Evolutionary conservation across 2,797 vertebrate genomes (phyloP).

Genomic region (Carcharodon carcharias): DNA sequence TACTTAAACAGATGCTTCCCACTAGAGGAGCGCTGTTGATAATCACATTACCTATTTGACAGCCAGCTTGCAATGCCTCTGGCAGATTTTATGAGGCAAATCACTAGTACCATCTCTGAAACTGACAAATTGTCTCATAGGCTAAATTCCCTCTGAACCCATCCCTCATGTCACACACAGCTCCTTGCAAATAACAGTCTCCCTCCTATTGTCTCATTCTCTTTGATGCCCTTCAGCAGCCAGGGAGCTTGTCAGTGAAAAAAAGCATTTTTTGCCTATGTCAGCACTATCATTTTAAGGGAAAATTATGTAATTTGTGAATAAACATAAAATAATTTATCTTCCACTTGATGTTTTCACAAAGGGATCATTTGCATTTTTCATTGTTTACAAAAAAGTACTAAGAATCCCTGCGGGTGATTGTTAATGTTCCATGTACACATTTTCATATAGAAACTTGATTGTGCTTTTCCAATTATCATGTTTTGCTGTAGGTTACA

Average conservation of each 20-base stretch:
- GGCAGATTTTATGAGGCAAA: neutral
- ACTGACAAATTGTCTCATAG: neutral
- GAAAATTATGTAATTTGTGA: neutral
- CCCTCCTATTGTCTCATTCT: neutral
- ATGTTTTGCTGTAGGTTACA: neutral
- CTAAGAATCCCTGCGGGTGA: neutral
- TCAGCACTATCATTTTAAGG: neutral
- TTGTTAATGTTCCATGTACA: neutral
- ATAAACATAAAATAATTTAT: neutral
- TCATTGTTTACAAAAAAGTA: neutral
- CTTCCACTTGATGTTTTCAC: neutral
- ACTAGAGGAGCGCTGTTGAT: neutral
- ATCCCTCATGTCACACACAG: constrained; percentile 23
- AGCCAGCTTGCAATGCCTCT: constrained; percentile 19
- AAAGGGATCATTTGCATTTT: constrained; percentile 1
- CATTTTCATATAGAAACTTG: neutral
- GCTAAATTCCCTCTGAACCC: constrained; percentile 10
- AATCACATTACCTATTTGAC: constrained; percentile 12
- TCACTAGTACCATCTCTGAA: neutral
- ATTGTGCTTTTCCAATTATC: neutral
- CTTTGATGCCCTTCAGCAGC: neutral
- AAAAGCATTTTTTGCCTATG: neutral
- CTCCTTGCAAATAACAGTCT: constrained; percentile 11
- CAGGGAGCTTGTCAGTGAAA: neutral
- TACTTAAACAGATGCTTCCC: constrained; percentile 28